A percentile compares a stretch with the other conserved stretches of the same genome.
Conservation (phyloP, 2,113 vertebrate genomes). For the Polypterus senegalus region DNA sequence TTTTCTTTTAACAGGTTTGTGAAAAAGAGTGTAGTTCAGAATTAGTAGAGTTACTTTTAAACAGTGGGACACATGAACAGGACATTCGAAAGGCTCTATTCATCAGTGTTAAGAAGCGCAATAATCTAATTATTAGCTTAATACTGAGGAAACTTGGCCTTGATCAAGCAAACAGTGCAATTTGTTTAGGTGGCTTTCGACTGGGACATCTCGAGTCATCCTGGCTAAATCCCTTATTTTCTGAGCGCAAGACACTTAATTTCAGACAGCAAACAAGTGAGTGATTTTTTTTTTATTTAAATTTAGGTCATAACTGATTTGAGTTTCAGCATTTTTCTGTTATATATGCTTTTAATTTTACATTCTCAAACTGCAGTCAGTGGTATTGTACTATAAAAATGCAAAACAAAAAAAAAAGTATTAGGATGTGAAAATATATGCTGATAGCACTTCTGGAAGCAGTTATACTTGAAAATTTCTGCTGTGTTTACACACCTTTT, state of each 20-base stretch:
- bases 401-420: too few species aligned
- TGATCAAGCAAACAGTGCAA: slow-evolving; percentile 70
- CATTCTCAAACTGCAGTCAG: too few species aligned
- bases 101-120: slow-evolving; percentile 59
- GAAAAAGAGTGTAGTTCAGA: slow-evolving; percentile 67
- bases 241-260: slow-evolving; percentile 43
- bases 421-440: too few species aligned
- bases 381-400: too few species aligned
- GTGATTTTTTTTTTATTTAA: slow-evolving; percentile 8
- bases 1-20: slow-evolving; percentile 49
- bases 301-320: too few species aligned
- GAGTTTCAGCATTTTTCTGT: too few species aligned
- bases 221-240: slow-evolving; percentile 78
- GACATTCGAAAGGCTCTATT: slow-evolving; percentile 68
- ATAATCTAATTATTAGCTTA: slow-evolving; percentile 65
- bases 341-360: too few species aligned
- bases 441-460: too few species aligned
- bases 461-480: too few species aligned
- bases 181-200: slow-evolving; percentile 81
- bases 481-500: too few species aligned
- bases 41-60: slow-evolving; percentile 74
- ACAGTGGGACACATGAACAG: slow-evolving; percentile 66
- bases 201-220: slow-evolving; percentile 70
- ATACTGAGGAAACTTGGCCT: slow-evolving; percentile 73
- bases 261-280: slow-evolving; percentile 43